Evolutionary conservation across 2,113 vertebrate species (phyloP), one percentile per base, ranked within the genome.

Genomic region (Tonatia bakeri): DNA sequence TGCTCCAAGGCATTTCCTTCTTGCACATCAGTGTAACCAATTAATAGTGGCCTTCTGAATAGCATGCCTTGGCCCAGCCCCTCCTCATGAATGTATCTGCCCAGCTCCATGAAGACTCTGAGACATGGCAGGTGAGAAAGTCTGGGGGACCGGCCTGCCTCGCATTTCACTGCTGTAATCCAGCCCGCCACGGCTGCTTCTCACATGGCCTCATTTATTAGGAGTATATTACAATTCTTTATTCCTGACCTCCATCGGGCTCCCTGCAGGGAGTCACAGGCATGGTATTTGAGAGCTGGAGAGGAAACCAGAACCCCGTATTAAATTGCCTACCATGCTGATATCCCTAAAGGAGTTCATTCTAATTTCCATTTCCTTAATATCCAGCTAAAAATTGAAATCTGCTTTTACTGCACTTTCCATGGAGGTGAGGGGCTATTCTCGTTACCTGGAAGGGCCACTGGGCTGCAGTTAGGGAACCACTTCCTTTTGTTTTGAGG

Each of bases 281-380:
- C 72, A 36, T 5, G 36, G 31, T 73, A 45, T 56, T 69, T 52
- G 94, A 88, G 56, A 64, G 45, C 24, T 7, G 16, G n/a, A 38
- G 40, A 93, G 33, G 83, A 97, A 96, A 87, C 33, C 73, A 80
- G 93, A 97, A 40, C 15, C 31, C 40, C 11, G 4, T 16, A 72
- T 73, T 77, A 84, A 84, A 83, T 85, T 79, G 54, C 45, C 56
- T 36, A 61, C 28, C 73, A 72, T 28, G 22, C 56, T 7, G 65
- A 17, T 28, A 24, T 56, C 54, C 45, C 65, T 85, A 12, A 90
- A 96, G 87, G 54, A 92, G 90, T 84, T 84, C 85, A 94, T 93
- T 81, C 38, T 64, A 19, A 94, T 96, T 96, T 85, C 80, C 54
- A 75, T 59, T 47, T 89, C 59, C 28, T 75, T 76, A 90, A 76